These are phyloP conservation scores for Diaperis boleti DNA, from an alignment of 2,888 invertebrate species.

Conservation along the genomic window DNA sequence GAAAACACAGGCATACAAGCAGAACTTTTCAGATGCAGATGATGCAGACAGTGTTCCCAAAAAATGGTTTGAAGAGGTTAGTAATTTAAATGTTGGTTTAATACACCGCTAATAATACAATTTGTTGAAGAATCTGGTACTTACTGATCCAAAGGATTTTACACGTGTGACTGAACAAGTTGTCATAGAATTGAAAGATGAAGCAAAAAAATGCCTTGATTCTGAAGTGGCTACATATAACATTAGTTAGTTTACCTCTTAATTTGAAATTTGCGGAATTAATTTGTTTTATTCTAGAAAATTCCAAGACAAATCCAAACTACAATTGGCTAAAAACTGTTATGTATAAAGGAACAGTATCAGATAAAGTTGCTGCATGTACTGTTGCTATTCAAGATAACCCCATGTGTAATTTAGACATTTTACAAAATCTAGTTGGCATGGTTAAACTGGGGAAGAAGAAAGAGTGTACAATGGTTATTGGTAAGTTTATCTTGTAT, in stretches of 20 bases:
- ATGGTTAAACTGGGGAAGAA: slow-evolving; percentile 85
- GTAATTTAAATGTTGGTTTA: no score
- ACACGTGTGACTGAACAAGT: slow-evolving; percentile 68
- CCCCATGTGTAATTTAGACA: slow-evolving; percentile 81
- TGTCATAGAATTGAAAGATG: slow-evolving; percentile 72
- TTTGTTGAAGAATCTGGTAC: no score
- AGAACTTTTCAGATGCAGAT: background rate
- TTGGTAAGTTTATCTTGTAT: slow-evolving; percentile 68
- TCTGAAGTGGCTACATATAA: slow-evolving; percentile 75
- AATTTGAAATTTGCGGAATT: no score
- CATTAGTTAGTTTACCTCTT: slow-evolving; percentile 68
- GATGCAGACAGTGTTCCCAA: background rate
- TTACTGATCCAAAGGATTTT: slow-evolving; percentile 67
- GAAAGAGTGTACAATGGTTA: slow-evolving; percentile 75
- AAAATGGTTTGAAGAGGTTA: slow-evolving; percentile 16
- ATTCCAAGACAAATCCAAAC: slow-evolving; percentile 72
- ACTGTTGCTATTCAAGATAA: slow-evolving; percentile 85
- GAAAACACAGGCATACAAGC: background rate
- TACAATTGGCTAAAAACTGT: slow-evolving; percentile 84
- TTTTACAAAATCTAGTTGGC: slow-evolving; percentile 77
- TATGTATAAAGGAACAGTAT: slow-evolving; percentile 82
- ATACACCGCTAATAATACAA: no score
- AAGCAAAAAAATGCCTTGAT: slow-evolving; percentile 76
- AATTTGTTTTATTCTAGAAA: no score
- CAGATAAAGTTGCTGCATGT: slow-evolving; percentile 88